Evolutionary conservation across 2,888 invertebrate genomes (phyloP).

Genomic region (Coremacera marginata): DNA sequence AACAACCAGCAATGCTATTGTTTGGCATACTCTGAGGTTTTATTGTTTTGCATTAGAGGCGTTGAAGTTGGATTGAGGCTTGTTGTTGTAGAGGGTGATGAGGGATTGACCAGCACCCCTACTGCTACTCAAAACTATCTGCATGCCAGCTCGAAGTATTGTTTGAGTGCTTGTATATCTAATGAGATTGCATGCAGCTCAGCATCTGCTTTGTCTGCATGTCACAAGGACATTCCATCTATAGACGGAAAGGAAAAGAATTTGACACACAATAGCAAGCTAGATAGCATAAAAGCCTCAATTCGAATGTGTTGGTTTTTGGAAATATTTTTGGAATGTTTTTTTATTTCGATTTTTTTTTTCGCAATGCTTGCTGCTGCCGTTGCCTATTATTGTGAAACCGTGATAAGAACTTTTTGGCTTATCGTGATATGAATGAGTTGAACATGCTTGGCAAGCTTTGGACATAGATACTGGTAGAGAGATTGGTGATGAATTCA

Average conservation of each 20-base stretch:
- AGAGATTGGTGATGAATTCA: too few species aligned
- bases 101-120: neutral
- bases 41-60: too few species aligned
- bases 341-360: neutral
- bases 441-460: too few species aligned
- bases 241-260: neutral
- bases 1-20: too few species aligned
- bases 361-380: neutral
- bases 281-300: neutral
- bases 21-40: too few species aligned
- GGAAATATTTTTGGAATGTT: neutral
- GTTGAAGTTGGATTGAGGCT: neutral
- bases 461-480: too few species aligned
- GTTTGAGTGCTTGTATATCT: slow-evolving; percentile 3
- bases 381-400: neutral
- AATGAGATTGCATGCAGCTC: slow-evolving; percentile 25
- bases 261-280: slow-evolving; percentile 13
- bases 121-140: neutral
- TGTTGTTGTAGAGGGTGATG: neutral
- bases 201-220: neutral
- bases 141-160: neutral
- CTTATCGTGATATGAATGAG: too few species aligned
- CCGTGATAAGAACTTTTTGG: slow-evolving; percentile 18
- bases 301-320: neutral
- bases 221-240: slow-evolving; percentile 18